Percentiles rank a stretch among this genome's conserved stretches.
These are phyloP conservation scores for Drosophila putrida DNA, from an alignment of 2,888 invertebrate species.

Conservation along the genomic window DNA sequence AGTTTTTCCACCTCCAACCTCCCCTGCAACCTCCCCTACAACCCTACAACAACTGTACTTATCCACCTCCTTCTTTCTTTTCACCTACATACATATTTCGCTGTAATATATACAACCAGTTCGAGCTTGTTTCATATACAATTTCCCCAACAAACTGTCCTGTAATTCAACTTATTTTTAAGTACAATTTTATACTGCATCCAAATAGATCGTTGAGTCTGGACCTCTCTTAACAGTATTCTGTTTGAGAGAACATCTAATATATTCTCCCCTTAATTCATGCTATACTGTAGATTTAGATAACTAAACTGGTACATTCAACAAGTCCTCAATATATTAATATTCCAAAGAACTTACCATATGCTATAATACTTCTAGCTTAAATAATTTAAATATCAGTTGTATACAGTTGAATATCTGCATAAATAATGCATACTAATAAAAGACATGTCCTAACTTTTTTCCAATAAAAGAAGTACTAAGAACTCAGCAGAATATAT, in stretches of 20 bases:
- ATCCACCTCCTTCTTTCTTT: not conserved
- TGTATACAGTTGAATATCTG: no score
- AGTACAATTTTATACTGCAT: not conserved
- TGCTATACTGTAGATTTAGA: no score
- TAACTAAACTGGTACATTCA: no score
- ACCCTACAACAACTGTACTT: no score
- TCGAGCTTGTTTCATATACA: not conserved
- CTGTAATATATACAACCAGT: constrained; percentile 2
- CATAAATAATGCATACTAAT: no score
- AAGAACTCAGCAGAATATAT: not conserved
- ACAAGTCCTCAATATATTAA: no score
- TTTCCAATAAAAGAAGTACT: not conserved
- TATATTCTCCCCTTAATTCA: no score
- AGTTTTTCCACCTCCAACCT: constrained; percentile 63
- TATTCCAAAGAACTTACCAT: no score
- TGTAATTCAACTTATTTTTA: not conserved
- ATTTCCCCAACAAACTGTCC: not conserved
- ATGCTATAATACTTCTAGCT: no score
- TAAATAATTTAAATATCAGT: no score
- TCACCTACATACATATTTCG: not conserved
- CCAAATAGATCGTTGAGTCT: not conserved
- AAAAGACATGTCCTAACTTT: not conserved
- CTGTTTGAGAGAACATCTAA: no score
- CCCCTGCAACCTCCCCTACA: not conserved
- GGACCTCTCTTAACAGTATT: not conserved